Conservation (phyloP, 2,113 vertebrate species). For the Heloderma charlesbogerti region DNA sequence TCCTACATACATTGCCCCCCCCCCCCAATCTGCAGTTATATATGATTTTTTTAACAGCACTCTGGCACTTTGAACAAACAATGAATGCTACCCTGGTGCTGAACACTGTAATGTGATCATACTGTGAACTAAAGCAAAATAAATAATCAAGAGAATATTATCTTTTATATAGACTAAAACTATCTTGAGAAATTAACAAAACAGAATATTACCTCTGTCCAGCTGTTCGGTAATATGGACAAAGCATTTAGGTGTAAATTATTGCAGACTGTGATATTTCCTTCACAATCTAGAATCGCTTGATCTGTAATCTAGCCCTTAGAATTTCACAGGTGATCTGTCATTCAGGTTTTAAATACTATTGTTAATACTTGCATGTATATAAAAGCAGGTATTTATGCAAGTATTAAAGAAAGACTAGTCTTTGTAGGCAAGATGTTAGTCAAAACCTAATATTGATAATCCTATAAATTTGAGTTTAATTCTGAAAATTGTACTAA, state of each 20-base stretch:
- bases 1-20: neutral
- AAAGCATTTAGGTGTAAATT: constrained; percentile 65
- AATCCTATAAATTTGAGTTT: neutral
- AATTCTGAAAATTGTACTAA: constrained; percentile 49
- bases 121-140: constrained; percentile 31
- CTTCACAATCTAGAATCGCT: neutral
- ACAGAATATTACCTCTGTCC: neutral
- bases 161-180: constrained; percentile 4
- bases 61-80: neutral
- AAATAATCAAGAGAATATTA: constrained; percentile 18
- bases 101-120: neutral
- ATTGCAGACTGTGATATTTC: constrained; percentile 54
- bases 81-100: neutral
- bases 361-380: constrained; percentile 3
- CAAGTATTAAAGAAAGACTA: constrained; percentile 21
- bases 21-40: neutral
- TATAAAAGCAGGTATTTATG: constrained; percentile 38
- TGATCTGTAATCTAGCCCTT: constrained; percentile 30
- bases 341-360: constrained; percentile 6
- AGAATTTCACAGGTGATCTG: constrained; percentile 19
- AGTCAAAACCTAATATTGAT: constrained; percentile 1
- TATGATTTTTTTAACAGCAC: neutral
- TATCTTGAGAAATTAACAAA: neutral
- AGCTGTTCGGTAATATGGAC: constrained; percentile 21
- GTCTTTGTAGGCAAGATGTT: neutral